Percentiles rank a stretch among this genome's conserved stretches.
phyloP scores from a whole-genome alignment of 2,797 vertebrate genomes.

The Chrysocyon brachyurus region DNA sequence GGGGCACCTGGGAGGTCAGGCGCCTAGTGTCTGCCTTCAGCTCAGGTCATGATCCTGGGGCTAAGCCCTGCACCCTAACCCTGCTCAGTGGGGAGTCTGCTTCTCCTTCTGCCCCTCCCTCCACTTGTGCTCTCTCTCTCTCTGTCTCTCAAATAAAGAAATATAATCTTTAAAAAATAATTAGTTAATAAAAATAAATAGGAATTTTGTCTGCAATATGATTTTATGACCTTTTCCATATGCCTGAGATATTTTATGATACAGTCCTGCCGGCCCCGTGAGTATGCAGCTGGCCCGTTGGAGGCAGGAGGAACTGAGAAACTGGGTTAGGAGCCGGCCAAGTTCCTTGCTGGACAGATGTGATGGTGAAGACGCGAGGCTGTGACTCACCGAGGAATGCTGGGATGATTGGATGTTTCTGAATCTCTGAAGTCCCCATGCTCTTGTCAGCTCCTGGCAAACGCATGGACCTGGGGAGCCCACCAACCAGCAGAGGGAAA shows the following conservation, averaged over 20 bases:
- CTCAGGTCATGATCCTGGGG: no score
- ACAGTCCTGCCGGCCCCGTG: background rate
- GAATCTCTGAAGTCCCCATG: background rate
- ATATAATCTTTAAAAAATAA: no score
- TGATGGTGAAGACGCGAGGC: background rate
- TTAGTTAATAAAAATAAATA: no score
- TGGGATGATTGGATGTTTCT: background rate
- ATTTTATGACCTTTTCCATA: background rate
- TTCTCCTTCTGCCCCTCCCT: no score
- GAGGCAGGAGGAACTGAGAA: background rate
- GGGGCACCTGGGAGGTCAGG: no score
- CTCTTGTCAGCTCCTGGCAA: background rate
- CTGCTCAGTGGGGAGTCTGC: no score
- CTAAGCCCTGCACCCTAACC: no score
- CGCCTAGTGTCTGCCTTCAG: no score
- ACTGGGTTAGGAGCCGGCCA: background rate
- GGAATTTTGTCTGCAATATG: fast-evolving
- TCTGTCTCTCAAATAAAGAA: no score
- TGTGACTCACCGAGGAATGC: background rate
- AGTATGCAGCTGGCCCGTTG: background rate
- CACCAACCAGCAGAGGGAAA: background rate
- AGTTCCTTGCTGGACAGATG: background rate
- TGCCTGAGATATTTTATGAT: background rate
- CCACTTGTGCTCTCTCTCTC: no score
- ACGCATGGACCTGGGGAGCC: background rate